Evolutionary conservation across 2,888 invertebrate species (phyloP).

Genomic region (Seira sanloemensis): DNA sequence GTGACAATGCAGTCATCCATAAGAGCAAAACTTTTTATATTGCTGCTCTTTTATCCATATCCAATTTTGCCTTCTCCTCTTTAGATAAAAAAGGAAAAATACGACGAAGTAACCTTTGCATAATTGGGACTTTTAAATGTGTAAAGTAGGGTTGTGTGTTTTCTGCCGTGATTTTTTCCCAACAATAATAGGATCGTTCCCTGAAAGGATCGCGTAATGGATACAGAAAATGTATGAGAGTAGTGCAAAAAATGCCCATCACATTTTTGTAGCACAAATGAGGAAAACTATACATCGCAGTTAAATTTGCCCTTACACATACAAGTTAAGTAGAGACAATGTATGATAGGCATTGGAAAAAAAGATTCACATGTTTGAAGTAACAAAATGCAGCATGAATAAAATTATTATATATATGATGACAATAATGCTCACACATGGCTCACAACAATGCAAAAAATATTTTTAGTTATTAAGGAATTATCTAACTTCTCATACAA

Average conservation of each 20-base stretch:
- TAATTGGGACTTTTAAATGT: constrained; percentile 40
- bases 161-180: constrained; percentile 27
- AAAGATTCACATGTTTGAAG: constrained; percentile 14
- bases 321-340: neutral
- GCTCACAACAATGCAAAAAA: constrained; percentile 34
- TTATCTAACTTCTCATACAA: constrained; percentile 59
- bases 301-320: neutral
- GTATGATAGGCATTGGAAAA: neutral
- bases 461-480: constrained; percentile 51
- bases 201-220: neutral
- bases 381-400: constrained; percentile 2
- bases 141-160: constrained; percentile 25
- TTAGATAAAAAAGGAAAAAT: neutral
- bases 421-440: neutral
- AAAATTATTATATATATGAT: constrained; percentile 3
- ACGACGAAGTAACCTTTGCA: constrained; percentile 42
- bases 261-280: constrained; percentile 3
- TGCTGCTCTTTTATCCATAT: neutral
- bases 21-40: neutral
- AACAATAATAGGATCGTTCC: too few relatives aligned
- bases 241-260: neutral
- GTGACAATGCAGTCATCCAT: constrained; percentile 8
- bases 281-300: neutral
- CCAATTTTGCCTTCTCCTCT: constrained; percentile 25
- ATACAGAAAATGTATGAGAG: neutral